Conservation (phyloP, 2,113 vertebrate species). For the Cariama cristata region DNA sequence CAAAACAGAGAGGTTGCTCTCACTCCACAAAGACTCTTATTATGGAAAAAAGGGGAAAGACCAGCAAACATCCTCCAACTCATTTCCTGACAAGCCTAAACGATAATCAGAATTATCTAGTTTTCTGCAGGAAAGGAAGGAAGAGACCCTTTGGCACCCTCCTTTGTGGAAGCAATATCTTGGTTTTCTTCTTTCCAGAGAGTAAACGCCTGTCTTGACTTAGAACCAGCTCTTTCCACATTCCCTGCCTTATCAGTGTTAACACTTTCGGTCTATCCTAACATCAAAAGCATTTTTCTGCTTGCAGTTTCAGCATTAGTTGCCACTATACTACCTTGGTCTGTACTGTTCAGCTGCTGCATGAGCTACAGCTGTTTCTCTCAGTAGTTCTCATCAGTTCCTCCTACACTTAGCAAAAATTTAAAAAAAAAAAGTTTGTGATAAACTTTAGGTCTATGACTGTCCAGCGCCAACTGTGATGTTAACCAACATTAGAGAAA, state of each 20-base stretch:
- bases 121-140: constrained; percentile 40
- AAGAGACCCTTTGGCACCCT: constrained; percentile 27
- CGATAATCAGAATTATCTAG: constrained; percentile 18
- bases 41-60: neutral
- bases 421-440: neutral
- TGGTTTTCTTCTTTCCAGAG: constrained; percentile 36
- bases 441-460: neutral
- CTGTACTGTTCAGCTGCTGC: neutral
- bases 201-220: neutral
- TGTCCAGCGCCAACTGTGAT: neutral
- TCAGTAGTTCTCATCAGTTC: neutral
- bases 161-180: neutral
- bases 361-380: neutral
- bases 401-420: neutral
- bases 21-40: neutral
- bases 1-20: neutral
- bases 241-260: constrained; percentile 1
- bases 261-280: neutral
- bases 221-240: neutral
- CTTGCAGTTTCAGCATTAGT: neutral
- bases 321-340: neutral
- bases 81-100: constrained; percentile 26
- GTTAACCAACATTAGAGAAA: neutral
- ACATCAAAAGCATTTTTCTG: neutral
- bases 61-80: neutral